These are phyloP conservation scores for Rhopalosiphum padi DNA, from an alignment of 1,140 invertebrate species.

Conservation along the genomic window DNA sequence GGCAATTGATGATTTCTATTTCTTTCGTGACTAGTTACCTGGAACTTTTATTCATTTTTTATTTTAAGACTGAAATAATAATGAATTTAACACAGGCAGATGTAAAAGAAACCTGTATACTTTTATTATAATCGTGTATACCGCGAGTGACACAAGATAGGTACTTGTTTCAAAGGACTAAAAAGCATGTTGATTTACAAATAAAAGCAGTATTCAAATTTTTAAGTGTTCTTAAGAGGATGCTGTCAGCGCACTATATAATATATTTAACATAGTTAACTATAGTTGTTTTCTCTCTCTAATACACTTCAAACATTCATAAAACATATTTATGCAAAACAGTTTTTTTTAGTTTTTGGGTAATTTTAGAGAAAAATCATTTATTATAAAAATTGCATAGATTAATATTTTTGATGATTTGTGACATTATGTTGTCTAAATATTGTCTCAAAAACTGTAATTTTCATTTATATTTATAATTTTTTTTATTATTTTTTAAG, in stretches of 20 bases:
- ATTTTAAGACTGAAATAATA: background rate
- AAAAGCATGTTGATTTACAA: background rate
- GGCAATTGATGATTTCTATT: slow-evolving; percentile 44
- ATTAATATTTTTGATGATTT: background rate
- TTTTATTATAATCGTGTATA: background rate
- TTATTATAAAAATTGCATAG: background rate
- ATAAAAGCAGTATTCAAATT: background rate
- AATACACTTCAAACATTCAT: background rate
- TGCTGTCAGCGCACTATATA: background rate
- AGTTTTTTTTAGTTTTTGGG: background rate
- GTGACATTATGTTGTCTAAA: background rate
- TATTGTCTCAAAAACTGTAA: too few species aligned
- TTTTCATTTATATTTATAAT: too few species aligned
- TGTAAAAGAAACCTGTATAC: background rate
- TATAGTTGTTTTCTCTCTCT: background rate
- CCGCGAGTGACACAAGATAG: too few species aligned
- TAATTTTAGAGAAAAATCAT: background rate
- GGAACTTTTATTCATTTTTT: background rate
- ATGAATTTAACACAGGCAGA: background rate
- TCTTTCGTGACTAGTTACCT: slow-evolving; percentile 41
- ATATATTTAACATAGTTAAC: too few species aligned
- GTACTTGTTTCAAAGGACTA: background rate
- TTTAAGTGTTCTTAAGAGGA: background rate
- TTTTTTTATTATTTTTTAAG: background rate
- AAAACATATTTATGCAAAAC: background rate